Evolutionary conservation across 2,113 vertebrate genomes (phyloP).

Genomic region (Megaleporinus macrocephalus): DNA sequence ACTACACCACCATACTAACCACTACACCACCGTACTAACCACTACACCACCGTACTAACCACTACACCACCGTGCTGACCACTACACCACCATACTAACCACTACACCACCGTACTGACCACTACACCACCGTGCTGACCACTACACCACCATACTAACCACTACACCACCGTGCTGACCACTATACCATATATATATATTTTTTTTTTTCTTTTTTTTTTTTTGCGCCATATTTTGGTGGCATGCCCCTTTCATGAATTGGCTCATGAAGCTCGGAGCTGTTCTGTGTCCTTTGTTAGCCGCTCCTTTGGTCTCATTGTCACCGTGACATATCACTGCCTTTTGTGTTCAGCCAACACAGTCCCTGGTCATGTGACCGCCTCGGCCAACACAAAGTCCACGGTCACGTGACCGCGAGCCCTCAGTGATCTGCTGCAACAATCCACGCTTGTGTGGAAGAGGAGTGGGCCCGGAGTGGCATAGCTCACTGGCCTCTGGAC

Average conservation of each 20-base stretch:
- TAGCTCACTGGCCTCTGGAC: conserved; percentile 21
- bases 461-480: conserved; percentile 59
- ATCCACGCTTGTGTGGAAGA: conserved; percentile 62
- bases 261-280: conserved; percentile 17
- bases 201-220: no score
- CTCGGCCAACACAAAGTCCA: conserved; percentile 19
- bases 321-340: conserved; percentile 54
- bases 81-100: no score
- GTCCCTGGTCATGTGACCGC: conserved; percentile 25
- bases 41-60: no score
- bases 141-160: no score
- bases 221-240: no score
- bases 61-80: no score
- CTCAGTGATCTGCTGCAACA: conserved; percentile 61
- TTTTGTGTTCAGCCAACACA: conserved; percentile 52
- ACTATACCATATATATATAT: no score
- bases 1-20: no score
- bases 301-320: conserved; percentile 46
- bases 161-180: no score
- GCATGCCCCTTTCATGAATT: not conserved
- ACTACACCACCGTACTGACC: no score
- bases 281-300: conserved; percentile 30
- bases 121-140: no score
- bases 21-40: no score
- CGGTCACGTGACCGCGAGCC: conserved; percentile 59